Evolutionary conservation across 2,888 invertebrate genomes (phyloP).

Genomic region (Agrenia bidenticulata): DNA sequence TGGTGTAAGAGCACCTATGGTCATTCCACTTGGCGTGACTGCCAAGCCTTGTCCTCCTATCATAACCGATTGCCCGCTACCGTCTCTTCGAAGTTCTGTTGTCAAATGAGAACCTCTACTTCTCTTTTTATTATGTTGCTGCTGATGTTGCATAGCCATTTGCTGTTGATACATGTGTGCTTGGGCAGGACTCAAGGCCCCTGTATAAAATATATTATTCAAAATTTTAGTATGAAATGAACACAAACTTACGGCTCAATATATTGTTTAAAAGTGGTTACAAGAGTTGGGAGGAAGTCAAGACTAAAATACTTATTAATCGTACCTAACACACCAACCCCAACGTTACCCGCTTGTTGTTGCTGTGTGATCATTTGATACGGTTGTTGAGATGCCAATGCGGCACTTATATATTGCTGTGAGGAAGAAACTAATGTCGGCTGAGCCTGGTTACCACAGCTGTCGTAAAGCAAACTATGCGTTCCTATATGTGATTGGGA

Average conservation of each 20-base stretch:
- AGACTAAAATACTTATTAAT: not conserved
- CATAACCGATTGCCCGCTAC: conserved; percentile 37
- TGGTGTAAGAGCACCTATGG: conserved; percentile 52
- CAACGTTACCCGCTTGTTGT: conserved; percentile 39
- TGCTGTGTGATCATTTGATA: conserved; percentile 48
- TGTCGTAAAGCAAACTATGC: conserved; percentile 28
- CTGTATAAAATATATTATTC: conserved; percentile 18
- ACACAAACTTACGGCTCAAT: not conserved
- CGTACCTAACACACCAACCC: conserved; percentile 47
- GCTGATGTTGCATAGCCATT: conserved; percentile 58
- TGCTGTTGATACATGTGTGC: conserved; percentile 55
- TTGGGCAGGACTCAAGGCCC: conserved; percentile 52
- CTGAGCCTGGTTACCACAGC: conserved; percentile 26
- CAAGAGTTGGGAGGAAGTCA: not conserved
- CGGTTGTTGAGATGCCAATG: conserved; percentile 35
- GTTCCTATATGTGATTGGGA: conserved; percentile 35
- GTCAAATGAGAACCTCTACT: conserved; percentile 53
- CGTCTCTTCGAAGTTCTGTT: conserved; percentile 42
- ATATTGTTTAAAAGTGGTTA: not conserved
- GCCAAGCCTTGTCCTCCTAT: conserved; percentile 51
- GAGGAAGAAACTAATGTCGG: conserved; percentile 25
- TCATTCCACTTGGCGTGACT: conserved; percentile 48
- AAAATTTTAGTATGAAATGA: not conserved
- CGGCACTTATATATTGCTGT: conserved; percentile 43
- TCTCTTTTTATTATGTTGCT: conserved; percentile 58